phyloP scores from a whole-genome alignment of 2,113 vertebrate genomes.

The Heptranchias perlo region DNA sequence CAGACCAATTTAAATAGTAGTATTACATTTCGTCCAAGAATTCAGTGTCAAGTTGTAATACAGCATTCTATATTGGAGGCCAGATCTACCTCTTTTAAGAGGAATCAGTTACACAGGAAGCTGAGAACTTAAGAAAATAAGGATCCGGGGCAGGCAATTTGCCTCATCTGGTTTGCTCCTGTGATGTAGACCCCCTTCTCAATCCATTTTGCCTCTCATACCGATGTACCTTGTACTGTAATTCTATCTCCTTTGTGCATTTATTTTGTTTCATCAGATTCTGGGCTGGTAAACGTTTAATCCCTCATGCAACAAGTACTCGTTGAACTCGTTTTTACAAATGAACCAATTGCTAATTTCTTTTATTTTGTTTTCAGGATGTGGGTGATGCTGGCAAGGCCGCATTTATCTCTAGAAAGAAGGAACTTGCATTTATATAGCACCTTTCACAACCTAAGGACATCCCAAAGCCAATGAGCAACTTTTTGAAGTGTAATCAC shows the following conservation, averaged over 20 bases:
- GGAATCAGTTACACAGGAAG: not conserved
- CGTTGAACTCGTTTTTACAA: not conserved
- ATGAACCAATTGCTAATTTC: not conserved
- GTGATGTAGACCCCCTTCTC: not conserved
- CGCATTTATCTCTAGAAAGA: not conserved
- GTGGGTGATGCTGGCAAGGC: not conserved
- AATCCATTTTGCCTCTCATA: not conserved
- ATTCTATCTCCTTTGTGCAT: not conserved
- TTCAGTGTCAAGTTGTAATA: not conserved
- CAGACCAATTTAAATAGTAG: constrained; percentile 2
- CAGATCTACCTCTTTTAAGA: not conserved
- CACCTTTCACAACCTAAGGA: not conserved
- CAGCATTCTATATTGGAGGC: not conserved
- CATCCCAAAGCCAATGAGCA: not conserved
- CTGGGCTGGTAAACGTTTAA: not conserved
- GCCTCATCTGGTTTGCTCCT: not conserved
- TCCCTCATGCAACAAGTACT: not conserved
- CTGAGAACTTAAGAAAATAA: not conserved
- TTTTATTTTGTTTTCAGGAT: not conserved
- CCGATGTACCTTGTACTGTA: not conserved
- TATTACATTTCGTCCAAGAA: not conserved
- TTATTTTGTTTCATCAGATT: not conserved
- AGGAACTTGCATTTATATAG: not conserved
- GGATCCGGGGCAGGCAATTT: not conserved
- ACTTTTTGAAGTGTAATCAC: not conserved